A percentile compares a stretch with the other conserved stretches of the same genome.
Conservation (phyloP, 2,888 invertebrate genomes). For the Synanthedon tipuliformis region DNA sequence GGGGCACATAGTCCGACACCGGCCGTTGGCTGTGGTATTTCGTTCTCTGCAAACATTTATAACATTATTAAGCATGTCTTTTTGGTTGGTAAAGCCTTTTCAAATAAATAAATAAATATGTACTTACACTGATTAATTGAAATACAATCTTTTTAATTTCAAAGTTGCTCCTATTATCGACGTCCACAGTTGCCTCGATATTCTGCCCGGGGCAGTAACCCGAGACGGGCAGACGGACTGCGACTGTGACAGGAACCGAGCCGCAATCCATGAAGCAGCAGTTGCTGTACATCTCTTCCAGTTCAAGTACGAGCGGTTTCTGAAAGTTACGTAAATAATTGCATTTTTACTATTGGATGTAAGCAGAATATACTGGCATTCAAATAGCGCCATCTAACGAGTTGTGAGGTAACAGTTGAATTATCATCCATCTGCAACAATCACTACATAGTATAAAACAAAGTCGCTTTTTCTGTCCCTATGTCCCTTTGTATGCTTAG, state of each 20-base stretch:
- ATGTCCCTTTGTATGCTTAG: too few relatives aligned
- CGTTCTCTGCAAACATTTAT: constrained; percentile 18
- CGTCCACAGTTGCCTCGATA: constrained; percentile 27
- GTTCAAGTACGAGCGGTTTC: constrained; percentile 32
- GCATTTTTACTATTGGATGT: too few relatives aligned
- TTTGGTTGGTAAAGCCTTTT: too few relatives aligned
- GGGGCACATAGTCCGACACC: constrained; percentile 24
- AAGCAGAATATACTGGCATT: too few relatives aligned
- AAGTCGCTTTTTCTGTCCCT: too few relatives aligned
- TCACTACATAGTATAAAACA: too few relatives aligned
- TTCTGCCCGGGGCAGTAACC: constrained; percentile 41
- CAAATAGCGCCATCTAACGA: too few relatives aligned
- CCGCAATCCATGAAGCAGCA: constrained; percentile 12
- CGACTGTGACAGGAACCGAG: constrained; percentile 22
- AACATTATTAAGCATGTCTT: too few relatives aligned
- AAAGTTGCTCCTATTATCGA: constrained; percentile 23
- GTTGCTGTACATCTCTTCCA: constrained; percentile 30
- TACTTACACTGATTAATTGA: constrained; percentile 30
- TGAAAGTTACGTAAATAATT: constrained; percentile 7
- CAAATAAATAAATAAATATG: too few relatives aligned
- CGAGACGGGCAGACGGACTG: constrained; percentile 22
- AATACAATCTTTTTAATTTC: constrained; percentile 35
- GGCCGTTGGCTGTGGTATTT: constrained; percentile 32
- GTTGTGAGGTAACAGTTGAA: too few relatives aligned
- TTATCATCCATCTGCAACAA: too few relatives aligned